Base-by-base conservation (phyloP, 2,888 invertebrate species). In the Blomia tropicalis region DNA sequence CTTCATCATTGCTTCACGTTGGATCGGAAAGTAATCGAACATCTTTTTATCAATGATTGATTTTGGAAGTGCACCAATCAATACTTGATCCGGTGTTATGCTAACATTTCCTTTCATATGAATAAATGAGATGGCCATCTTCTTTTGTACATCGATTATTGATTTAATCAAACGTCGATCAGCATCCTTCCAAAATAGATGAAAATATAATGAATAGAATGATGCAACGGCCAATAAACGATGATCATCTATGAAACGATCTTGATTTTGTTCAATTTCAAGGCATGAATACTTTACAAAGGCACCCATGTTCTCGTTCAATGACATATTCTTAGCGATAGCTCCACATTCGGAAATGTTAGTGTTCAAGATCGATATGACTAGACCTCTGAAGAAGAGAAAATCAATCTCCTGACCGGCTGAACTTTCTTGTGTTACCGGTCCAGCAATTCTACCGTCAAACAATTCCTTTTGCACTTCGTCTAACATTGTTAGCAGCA, bases 161-260 rank as follows among this genome's bases (percentile, higher is more conserved):
- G 79, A 76, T 73, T 82, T 84, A 60, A 86, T 80, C 51, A 82
- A 73, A 73, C 85, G 88, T 70, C 82, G 84, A 72, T 90, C 88
- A 68, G 79, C 78, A 69, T 79, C 79, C 54, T 87, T 83, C 75
- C 87, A 90, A 59, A 77, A 68, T 59, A 73, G 71, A 22, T 56
- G 56, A 68, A 72, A 73, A 67, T 77, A 73, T 2, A 77, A 70
- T 7, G 75, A 70, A 66, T 72, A 75, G 32, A 77, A 67, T 41
- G 66, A 59, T 58, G 54, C 53, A 25, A 60, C 25, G 60, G 60
- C 14, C 19, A 56, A 29, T n/a, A 65, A 43, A 32, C 60, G 60
- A 58, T 64, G 47, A 22, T 43, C 44, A 32, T 64, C 62, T 11
- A 27, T 54, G 23, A 63, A 29, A 17, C 23, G 19, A 19, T 58